Conservation (phyloP, 2,888 invertebrate species). For the Bibio marci region DNA sequence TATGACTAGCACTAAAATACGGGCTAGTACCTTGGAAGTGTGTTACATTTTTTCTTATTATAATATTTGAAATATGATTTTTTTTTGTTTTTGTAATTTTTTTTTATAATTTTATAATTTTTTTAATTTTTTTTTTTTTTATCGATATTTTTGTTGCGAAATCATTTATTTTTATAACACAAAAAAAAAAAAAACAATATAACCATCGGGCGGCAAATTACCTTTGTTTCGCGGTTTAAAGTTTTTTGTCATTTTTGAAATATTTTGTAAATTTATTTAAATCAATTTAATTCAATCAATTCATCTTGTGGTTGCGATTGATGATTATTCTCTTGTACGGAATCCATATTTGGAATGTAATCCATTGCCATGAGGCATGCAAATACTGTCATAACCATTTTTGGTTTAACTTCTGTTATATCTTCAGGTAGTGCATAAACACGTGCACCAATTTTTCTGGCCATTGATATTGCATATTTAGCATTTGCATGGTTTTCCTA, state of each 20-base stretch:
- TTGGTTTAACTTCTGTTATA: conserved; percentile 93
- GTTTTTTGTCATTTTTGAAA: too few relatives aligned
- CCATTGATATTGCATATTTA: conserved; percentile 98
- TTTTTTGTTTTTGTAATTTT: background rate
- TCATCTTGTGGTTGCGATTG: background rate
- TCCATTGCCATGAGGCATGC: conserved; percentile 98
- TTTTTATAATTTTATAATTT: too few relatives aligned
- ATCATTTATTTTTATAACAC: too few relatives aligned
- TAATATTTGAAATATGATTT: too few relatives aligned
- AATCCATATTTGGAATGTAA: conserved; percentile 78
- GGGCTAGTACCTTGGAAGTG: conserved; percentile 4
- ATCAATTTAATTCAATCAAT: too few relatives aligned
- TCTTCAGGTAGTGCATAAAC: conserved; percentile 98
- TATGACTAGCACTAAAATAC: conserved; percentile 4
- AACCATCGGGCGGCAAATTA: too few relatives aligned
- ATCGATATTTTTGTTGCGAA: too few relatives aligned
- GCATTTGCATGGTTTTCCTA: conserved; percentile 93
- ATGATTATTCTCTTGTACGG: conserved; percentile 20
- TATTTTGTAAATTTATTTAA: too few relatives aligned
- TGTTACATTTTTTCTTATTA: background rate
- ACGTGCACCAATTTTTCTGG: conserved; percentile 90
- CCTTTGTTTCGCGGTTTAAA: too few relatives aligned
- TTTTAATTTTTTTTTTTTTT: background rate
- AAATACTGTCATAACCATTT: conserved; percentile 99
- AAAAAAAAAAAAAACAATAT: too few relatives aligned